Conservation (phyloP, 2,797 vertebrate species). For the Hydrolagus colliei region DNA sequence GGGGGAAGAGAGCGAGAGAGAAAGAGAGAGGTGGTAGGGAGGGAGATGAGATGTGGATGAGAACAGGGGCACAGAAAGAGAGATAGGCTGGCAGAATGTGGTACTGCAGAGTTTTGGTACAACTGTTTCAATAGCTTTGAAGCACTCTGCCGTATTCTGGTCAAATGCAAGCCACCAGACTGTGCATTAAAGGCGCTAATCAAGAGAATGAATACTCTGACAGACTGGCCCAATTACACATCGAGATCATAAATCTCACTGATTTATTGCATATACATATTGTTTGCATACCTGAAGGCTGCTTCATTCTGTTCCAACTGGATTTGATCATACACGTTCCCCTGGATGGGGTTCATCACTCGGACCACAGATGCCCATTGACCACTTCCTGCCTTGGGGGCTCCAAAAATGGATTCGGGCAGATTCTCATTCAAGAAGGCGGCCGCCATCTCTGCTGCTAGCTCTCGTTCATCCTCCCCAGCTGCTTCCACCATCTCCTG, state of each 20-base stretch:
- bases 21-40: background rate
- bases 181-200: too few relatives aligned
- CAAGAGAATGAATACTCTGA: too few relatives aligned
- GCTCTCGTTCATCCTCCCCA: slow-evolving; percentile 87
- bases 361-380: slow-evolving; percentile 96
- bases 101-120: too few relatives aligned
- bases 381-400: slow-evolving; percentile 89
- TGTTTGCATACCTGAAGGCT: slow-evolving; percentile 76
- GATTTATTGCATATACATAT: background rate
- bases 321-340: slow-evolving; percentile 81
- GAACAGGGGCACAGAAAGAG: too few relatives aligned
- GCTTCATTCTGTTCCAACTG: slow-evolving; percentile 97
- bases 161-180: too few relatives aligned
- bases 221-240: too few relatives aligned
- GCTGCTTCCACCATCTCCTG: slow-evolving; percentile 99
- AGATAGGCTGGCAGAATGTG: too few relatives aligned
- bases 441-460: slow-evolving; percentile 96
- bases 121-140: too few relatives aligned
- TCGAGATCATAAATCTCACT: background rate
- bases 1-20: slow-evolving; percentile 18
- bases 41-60: background rate
- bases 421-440: slow-evolving; percentile 96
- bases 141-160: too few relatives aligned
- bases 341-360: slow-evolving; percentile 92
- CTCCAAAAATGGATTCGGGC: slow-evolving; percentile 91